These are phyloP conservation scores for Drosophila percnosoma DNA, from an alignment of 2,888 invertebrate genomes.

Conservation along the genomic window DNA sequence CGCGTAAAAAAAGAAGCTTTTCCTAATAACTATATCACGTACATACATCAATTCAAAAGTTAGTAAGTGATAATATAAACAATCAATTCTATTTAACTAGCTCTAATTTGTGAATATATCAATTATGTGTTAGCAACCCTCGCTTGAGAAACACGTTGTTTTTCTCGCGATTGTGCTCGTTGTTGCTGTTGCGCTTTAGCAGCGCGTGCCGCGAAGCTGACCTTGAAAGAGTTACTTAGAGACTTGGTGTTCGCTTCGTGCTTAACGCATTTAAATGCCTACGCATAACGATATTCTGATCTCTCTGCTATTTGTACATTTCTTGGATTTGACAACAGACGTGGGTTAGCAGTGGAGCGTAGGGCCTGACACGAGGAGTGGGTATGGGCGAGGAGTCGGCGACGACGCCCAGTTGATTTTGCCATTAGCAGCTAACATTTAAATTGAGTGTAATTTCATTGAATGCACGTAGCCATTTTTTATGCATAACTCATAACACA, in stretches of 20 bases:
- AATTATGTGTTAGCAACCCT: neutral
- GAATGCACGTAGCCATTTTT: neutral
- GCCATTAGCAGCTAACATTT: neutral
- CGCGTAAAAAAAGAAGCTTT: neutral
- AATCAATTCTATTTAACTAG: neutral
- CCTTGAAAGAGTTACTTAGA: constrained; percentile 25
- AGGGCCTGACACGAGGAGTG: neutral
- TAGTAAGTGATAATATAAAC: neutral
- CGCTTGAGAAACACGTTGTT: constrained; percentile 30
- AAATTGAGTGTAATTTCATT: constrained; percentile 27
- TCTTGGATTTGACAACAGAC: constrained; percentile 10
- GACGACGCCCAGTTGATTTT: neutral
- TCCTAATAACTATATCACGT: neutral
- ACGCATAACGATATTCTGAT: neutral
- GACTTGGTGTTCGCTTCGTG: constrained; percentile 22
- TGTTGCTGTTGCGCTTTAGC: neutral
- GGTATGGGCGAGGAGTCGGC: neutral
- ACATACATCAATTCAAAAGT: neutral
- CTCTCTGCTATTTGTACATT: neutral
- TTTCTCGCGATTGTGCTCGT: neutral
- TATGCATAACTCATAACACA: neutral
- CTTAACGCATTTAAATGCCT: constrained; percentile 17
- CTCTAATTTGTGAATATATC: neutral
- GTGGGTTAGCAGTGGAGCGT: no score
- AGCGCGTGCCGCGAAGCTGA: constrained; percentile 25